Evolutionary conservation across 2,888 invertebrate genomes (phyloP).

Genomic region (Anodontia alba): DNA sequence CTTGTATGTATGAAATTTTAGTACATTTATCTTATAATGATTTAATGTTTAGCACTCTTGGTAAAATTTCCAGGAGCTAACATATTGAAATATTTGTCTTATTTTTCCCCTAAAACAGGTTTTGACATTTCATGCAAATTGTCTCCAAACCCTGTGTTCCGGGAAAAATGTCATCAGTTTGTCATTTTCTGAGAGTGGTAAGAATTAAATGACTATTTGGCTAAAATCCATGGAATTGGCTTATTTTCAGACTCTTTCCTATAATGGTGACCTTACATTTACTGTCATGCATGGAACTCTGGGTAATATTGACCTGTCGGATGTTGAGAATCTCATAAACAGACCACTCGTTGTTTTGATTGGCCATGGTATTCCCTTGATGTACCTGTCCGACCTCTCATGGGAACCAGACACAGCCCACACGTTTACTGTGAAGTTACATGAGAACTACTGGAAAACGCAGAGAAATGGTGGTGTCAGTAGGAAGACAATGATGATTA

Average conservation of each 20-base stretch:
- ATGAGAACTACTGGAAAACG: slow-evolving; percentile 74
- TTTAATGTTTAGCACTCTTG: no score
- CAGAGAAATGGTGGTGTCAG: slow-evolving; percentile 86
- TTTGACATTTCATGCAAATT: no score
- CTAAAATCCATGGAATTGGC: no score
- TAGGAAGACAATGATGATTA: slow-evolving; percentile 94
- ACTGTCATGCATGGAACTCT: slow-evolving; percentile 87
- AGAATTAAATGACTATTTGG: no score
- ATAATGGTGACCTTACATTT: slow-evolving; percentile 95
- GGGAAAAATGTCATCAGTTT: no score
- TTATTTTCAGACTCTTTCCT: slow-evolving; percentile 90
- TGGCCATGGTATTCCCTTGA: slow-evolving; percentile 86
- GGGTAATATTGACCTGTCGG: slow-evolving; percentile 66
- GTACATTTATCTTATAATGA: no score
- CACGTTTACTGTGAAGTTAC: slow-evolving; percentile 66
- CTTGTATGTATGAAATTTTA: no score
- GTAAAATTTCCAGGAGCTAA: no score
- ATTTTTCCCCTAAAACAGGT: no score
- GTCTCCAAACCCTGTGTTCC: no score
- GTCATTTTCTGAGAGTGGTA: no score
- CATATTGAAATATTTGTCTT: no score
- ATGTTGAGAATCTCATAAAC: slow-evolving; percentile 22
- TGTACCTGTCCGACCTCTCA: slow-evolving; percentile 51
- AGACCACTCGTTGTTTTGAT: slow-evolving; percentile 94
- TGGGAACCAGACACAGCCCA: slow-evolving; percentile 51